Percentiles rank a stretch among this genome's conserved stretches.
phyloP scores from a whole-genome alignment of 2,797 vertebrate species.

The Muscicapa striata region DNA sequence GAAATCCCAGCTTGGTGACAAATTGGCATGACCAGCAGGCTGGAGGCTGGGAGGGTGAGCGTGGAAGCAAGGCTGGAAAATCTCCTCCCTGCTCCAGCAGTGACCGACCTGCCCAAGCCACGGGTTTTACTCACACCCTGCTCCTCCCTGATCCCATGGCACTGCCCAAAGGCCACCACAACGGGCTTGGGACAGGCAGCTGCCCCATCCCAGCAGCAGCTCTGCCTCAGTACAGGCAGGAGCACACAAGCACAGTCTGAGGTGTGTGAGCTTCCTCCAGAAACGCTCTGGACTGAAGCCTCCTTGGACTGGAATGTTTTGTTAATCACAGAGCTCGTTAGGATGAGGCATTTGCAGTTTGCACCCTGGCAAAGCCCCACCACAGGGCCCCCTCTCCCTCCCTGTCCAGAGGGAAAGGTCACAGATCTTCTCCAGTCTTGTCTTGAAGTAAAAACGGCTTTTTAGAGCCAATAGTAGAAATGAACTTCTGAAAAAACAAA shows the following conservation, averaged over 20 bases:
- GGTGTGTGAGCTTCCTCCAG: neutral
- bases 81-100: neutral
- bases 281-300: neutral
- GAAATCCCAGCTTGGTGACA: constrained; percentile 61
- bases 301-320: neutral
- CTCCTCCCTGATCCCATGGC: neutral
- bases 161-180: neutral
- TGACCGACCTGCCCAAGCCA: fast-evolving
- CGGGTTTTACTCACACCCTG: neutral
- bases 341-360: neutral
- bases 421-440: neutral
- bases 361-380: neutral
- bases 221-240: fast-evolving
- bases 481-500: neutral
- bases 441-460: neutral
- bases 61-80: neutral
- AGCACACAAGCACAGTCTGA: neutral
- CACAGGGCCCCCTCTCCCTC: neutral
- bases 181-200: neutral
- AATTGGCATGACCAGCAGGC: constrained; percentile 60
- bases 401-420: neutral
- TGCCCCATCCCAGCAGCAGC: fast-evolving
- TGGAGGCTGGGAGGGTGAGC: neutral
- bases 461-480: neutral
- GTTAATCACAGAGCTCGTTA: neutral